These are phyloP conservation scores for Catostomus latipinnis DNA, from an alignment of 2,797 vertebrate species.

Conservation along the genomic window DNA sequence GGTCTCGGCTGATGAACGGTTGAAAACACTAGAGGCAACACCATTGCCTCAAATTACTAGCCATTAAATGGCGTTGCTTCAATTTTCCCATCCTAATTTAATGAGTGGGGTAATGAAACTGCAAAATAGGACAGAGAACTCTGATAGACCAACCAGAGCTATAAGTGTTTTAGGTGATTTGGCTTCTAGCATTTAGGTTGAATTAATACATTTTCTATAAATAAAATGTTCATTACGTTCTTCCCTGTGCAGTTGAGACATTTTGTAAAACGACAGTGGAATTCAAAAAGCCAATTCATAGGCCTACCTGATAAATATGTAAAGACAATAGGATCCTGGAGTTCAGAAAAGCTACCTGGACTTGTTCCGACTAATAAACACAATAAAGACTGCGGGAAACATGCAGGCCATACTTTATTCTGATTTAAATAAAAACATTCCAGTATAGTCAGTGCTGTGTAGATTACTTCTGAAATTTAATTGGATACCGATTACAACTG, in stretches of 20 bases:
- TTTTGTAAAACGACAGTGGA: background rate
- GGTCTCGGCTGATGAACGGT: constrained; percentile 13
- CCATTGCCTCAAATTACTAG: constrained; percentile 33
- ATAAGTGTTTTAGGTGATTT: constrained; percentile 43
- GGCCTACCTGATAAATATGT: background rate
- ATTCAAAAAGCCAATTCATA: background rate
- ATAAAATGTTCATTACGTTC: constrained; percentile 34
- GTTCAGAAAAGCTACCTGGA: background rate
- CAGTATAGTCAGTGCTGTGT: too few relatives aligned
- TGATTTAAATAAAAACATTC: too few relatives aligned
- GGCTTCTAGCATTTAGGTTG: constrained; percentile 29
- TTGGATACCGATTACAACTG: too few relatives aligned
- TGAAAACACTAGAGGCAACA: constrained; percentile 9
- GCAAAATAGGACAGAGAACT: constrained; percentile 41
- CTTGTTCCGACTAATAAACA: too few relatives aligned
- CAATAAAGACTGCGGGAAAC: too few relatives aligned
- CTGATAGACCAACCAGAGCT: constrained; percentile 24
- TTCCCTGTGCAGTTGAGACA: background rate
- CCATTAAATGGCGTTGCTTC: constrained; percentile 37
- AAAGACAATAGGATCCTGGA: background rate
- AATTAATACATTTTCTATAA: constrained; percentile 33
- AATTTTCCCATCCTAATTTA: constrained; percentile 57
- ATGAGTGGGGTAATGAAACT: constrained; percentile 54
- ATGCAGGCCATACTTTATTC: too few relatives aligned
- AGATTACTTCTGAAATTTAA: too few relatives aligned